phyloP scores from a whole-genome alignment of 2,113 vertebrate genomes.

The Cacatua alba region DNA sequence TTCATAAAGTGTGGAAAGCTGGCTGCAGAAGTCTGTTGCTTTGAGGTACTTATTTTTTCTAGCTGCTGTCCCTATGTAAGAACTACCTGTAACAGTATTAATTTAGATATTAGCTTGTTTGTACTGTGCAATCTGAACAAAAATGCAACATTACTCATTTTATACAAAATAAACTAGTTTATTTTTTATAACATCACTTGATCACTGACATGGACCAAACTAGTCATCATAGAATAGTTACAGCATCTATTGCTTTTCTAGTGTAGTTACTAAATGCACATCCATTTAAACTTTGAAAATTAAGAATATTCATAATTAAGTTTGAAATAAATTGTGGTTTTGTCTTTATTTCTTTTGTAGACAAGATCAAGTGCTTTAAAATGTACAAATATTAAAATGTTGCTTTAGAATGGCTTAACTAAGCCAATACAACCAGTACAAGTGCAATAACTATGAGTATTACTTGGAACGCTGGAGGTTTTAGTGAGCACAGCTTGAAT shows the following conservation, averaged over 20 bases:
- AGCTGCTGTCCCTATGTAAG: slow-evolving; percentile 72
- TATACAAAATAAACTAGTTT: slow-evolving; percentile 79
- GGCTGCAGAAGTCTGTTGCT: slow-evolving; percentile 73
- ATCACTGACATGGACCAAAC: slow-evolving; percentile 82
- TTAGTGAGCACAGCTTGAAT: slow-evolving; percentile 28
- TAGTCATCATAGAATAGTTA: slow-evolving; percentile 51
- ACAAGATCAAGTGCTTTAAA: slow-evolving; percentile 68
- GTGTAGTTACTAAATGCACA: slow-evolving; percentile 41
- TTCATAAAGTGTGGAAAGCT: slow-evolving; percentile 72
- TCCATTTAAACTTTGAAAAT: slow-evolving; percentile 21
- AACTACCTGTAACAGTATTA: slow-evolving; percentile 85
- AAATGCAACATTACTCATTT: slow-evolving; percentile 82
- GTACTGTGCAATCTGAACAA: slow-evolving; percentile 81
- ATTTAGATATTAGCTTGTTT: slow-evolving; percentile 78
- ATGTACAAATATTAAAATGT: slow-evolving; percentile 61
- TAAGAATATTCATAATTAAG: slow-evolving; percentile 13
- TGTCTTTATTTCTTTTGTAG: slow-evolving; percentile 53
- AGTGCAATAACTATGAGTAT: slow-evolving; percentile 78
- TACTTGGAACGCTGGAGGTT: slow-evolving; percentile 45
- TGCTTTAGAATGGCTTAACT: slow-evolving; percentile 69
- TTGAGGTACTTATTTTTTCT: slow-evolving; percentile 70
- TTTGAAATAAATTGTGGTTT: slow-evolving; percentile 48
- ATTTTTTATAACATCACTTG: slow-evolving; percentile 84
- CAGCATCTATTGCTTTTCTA: slow-evolving; percentile 53
- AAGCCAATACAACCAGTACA: slow-evolving; percentile 66